Percentiles rank a stretch among this genome's conserved stretches.
Evolutionary conservation across 2,113 vertebrate species (phyloP).

Genomic region (Mirounga angustirostris): DNA sequence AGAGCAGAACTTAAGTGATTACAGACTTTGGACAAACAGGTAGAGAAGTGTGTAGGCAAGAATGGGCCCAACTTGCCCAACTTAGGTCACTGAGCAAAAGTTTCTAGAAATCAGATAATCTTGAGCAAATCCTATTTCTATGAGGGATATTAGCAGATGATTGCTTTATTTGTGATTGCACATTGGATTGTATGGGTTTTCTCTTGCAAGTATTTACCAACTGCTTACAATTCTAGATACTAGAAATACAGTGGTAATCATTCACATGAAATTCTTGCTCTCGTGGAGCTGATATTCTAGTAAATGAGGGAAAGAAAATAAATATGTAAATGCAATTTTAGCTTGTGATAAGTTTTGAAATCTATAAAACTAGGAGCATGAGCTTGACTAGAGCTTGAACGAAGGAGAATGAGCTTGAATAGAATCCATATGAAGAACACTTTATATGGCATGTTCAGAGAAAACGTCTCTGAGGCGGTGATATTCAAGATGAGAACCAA

Average conservation of each 20-base stretch:
- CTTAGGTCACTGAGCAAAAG: not conserved
- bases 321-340: not conserved
- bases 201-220: not conserved
- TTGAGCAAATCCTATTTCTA: not conserved
- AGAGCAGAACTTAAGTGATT: not conserved
- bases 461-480: not conserved
- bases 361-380: not conserved
- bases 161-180: not conserved
- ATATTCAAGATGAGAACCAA: not conserved
- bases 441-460: not conserved
- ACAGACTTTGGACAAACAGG: not conserved
- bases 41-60: not conserved
- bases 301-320: not conserved
- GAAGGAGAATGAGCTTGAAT: not conserved
- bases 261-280: not conserved
- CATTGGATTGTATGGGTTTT: not conserved
- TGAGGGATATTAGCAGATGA: not conserved
- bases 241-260: not conserved
- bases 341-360: not conserved
- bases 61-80: not conserved
- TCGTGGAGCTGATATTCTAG: not conserved
- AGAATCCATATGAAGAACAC: not conserved
- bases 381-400: not conserved
- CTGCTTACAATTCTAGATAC: not conserved
- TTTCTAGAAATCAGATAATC: not conserved